These are phyloP conservation scores for Magallana angulata DNA, from an alignment of 1,140 invertebrate species.

Conservation along the genomic window DNA sequence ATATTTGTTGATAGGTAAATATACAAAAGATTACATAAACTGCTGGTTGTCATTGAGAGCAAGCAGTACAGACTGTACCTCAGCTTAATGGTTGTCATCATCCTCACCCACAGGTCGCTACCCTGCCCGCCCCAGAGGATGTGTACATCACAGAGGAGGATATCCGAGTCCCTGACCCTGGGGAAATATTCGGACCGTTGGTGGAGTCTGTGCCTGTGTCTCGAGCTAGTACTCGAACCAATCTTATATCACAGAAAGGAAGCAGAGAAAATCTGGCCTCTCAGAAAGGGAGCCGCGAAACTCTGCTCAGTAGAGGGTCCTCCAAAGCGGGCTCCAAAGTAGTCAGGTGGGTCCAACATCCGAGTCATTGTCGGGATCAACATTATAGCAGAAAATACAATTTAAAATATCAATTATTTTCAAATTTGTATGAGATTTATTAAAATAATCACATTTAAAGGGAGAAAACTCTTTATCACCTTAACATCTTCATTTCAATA, in stretches of 20 bases:
- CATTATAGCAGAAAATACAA: no score
- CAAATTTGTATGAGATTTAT: no score
- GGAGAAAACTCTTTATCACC: no score
- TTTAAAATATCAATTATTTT: no score
- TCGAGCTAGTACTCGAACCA: conserved; percentile 11
- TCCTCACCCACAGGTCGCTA: conserved; percentile 50
- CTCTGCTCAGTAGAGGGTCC: conserved; percentile 10
- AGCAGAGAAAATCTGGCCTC: conserved; percentile 29
- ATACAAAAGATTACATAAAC: no score
- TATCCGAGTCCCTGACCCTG: conserved; percentile 43
- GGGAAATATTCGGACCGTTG: conserved; percentile 8
- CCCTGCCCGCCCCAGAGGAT: conserved; percentile 57
- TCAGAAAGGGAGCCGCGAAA: conserved; percentile 43
- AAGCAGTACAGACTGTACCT: no score
- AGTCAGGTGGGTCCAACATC: neutral
- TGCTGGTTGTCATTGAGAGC: no score
- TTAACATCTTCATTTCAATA: no score
- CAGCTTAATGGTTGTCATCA: no score
- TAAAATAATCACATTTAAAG: no score
- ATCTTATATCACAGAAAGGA: conserved; percentile 18
- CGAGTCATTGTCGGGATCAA: neutral
- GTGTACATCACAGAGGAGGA: conserved; percentile 53
- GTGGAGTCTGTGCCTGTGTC: conserved; percentile 18
- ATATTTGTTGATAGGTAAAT: no score
- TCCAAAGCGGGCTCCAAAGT: neutral